Conservation (phyloP, 2,113 vertebrate species). For the Salvator merianae region DNA sequence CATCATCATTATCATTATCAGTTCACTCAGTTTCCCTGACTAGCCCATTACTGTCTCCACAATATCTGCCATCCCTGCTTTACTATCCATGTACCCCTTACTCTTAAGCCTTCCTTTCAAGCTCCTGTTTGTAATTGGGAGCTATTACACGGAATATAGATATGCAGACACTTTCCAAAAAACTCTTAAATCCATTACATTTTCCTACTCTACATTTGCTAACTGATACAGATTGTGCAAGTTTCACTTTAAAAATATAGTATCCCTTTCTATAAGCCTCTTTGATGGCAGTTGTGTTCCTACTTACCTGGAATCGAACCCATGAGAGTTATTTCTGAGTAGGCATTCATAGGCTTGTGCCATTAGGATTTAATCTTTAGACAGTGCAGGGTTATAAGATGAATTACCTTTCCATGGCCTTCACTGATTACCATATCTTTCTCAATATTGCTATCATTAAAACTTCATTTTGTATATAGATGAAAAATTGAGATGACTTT, state of each 20-base stretch:
- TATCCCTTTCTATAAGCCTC: too few relatives aligned
- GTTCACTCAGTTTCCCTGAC: too few relatives aligned
- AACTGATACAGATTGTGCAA: too few relatives aligned
- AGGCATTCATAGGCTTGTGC: neutral
- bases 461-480: constrained; percentile 12
- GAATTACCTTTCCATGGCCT: neutral
- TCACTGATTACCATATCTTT: neutral
- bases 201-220: neutral
- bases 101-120: too few relatives aligned
- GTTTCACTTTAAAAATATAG: too few relatives aligned
- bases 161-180: neutral
- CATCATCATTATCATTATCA: too few relatives aligned
- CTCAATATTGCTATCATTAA: neutral
- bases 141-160: too few relatives aligned
- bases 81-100: too few relatives aligned
- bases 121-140: too few relatives aligned
- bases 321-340: neutral
- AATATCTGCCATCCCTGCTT: too few relatives aligned
- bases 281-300: neutral
- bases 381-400: neutral
- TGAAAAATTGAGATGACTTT: neutral
- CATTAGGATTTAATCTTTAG: neutral
- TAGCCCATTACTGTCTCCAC: too few relatives aligned
- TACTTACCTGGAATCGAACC: neutral
- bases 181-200: neutral